Base-by-base conservation (phyloP, 37 sponge, comb jelly and placozoan genomes). In the Aphrocallistes beatrix region DNA sequence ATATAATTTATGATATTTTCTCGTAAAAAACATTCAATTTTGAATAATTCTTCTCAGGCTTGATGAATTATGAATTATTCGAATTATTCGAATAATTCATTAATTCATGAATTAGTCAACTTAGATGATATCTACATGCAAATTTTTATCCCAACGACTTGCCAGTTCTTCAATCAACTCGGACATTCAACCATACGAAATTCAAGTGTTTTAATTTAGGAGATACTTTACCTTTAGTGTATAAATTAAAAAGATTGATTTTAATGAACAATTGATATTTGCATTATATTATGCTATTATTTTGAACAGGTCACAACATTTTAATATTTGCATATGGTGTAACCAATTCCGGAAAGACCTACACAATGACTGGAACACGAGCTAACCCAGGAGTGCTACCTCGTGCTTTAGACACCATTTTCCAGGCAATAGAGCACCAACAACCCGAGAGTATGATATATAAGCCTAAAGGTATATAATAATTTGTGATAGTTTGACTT, bases 321-420 rank as follows among this genome's bases (percentile, higher is more conserved):
- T 60, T 60, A 13, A 60, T 60, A 60, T 60, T 60, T 30, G 75
- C 75, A 25, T 60, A 60, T 30, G 75, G 75, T 60, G 75, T 60
- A 19, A 60, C 75, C n/a, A 60, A 60, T 13, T 21, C 75, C n/a
- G 75, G 75, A 6, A 60, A 60, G 75, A 60, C 75, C 75, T 60
- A 60, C 75, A 60, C 75, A 3, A 60, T 60, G 75, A 30, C 75
- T 60, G 75, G 75, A 6, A 60, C 75, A 6, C 75, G 75, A 19
- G 10, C 75, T 60, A 60, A 94, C n/a, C 90, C 97, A 23, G 94
- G 97, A 3, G 47, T 97, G 16, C 83, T 97, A 13, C 97, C 97
- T 39, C 88, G 97, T 0, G 40, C 92, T 0, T 84, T 97, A 83
- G 95, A 94, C 21, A 60, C 28, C n/a, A 60, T 60, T 6, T 60